Evolutionary conservation across 2,797 vertebrate species (phyloP).

Genomic region (Oreochromis mossambicus): DNA sequence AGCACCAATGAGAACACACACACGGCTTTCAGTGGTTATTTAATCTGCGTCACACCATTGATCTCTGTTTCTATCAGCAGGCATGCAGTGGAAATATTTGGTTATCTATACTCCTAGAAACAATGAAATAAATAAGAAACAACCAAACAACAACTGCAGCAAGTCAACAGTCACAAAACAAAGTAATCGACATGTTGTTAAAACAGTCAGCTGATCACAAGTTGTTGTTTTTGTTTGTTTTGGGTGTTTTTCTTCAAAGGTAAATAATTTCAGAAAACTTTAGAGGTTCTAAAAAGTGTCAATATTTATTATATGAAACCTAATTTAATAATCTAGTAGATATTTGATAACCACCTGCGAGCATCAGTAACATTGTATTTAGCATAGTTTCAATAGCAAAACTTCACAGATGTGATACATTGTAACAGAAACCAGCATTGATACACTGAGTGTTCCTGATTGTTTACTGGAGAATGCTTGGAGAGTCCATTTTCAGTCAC

Average conservation of each 20-base stretch:
- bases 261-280: neutral
- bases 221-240: neutral
- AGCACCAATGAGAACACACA: slow-evolving; percentile 6
- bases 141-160: neutral
- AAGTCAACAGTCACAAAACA: neutral
- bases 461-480: neutral
- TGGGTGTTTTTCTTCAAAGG: neutral
- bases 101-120: neutral
- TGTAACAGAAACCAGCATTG: neutral
- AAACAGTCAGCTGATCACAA: neutral
- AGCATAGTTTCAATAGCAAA: neutral
- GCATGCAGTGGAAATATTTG: slow-evolving; percentile 1
- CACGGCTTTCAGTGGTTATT: slow-evolving; percentile 21
- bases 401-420: neutral
- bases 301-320: neutral
- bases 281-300: neutral
- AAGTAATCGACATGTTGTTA: neutral
- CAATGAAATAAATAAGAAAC: neutral
- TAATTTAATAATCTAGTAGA: neutral
- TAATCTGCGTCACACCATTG: slow-evolving; percentile 26
- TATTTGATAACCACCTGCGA: neutral
- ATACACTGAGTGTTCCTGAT: neutral
- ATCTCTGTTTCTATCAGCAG: slow-evolving; percentile 16
- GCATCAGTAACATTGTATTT: neutral
- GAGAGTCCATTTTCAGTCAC: neutral